Percentiles rank a stretch among this genome's conserved stretches.
Conservation (phyloP, 2,888 invertebrate species). For the Celastrina argiolus region DNA sequence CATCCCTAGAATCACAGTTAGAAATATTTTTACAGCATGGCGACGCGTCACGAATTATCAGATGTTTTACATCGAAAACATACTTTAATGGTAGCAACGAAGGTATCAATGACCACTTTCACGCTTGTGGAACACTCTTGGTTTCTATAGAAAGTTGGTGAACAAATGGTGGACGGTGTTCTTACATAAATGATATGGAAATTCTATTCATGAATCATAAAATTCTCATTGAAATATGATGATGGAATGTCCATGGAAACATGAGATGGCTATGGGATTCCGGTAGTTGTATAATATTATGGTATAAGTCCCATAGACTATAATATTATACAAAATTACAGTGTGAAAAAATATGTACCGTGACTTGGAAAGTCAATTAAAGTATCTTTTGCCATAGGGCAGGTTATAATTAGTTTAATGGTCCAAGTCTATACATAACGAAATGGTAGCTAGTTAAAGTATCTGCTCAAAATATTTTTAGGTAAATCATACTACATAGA, state of each 20-base stretch:
- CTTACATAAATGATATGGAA: conserved; percentile 10
- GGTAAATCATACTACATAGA: no score
- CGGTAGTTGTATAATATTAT: background rate
- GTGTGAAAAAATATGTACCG: no score
- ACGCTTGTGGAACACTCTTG: background rate
- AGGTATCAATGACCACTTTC: conserved; percentile 1
- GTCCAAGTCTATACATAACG: no score
- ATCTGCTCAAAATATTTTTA: no score
- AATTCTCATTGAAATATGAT: background rate
- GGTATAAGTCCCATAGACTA: no score
- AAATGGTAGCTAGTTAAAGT: no score
- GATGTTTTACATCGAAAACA: background rate
- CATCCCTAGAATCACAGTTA: no score
- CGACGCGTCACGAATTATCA: background rate
- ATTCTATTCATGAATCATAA: background rate
- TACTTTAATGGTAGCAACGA: background rate
- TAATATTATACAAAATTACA: no score
- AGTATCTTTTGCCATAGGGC: no score
- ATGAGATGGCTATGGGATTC: background rate
- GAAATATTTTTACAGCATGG: no score
- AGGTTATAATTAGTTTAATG: no score
- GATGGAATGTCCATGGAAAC: background rate
- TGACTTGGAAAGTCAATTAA: no score
- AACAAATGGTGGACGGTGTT: background rate
- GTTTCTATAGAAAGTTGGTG: conserved; percentile 13